Conservation (phyloP, 2,888 invertebrate genomes). For the Hypomecis atomaria region DNA sequence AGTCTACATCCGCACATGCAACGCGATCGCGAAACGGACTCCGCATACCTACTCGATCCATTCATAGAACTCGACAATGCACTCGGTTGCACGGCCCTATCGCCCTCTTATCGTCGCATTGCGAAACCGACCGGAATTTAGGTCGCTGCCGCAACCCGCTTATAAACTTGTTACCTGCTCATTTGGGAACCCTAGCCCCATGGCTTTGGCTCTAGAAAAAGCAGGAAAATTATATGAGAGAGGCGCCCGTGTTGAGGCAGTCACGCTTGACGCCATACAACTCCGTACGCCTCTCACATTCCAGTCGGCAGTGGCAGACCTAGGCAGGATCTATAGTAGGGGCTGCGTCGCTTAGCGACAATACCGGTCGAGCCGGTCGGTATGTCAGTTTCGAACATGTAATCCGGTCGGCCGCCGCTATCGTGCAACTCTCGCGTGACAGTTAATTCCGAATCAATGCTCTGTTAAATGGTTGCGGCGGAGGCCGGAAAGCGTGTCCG, state of each 20-base stretch:
- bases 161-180: conserved; percentile 62
- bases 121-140: conserved; percentile 61
- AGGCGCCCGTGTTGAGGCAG: conserved; percentile 83
- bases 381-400: conserved; percentile 54
- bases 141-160: conserved; percentile 54
- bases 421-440: conserved; percentile 68
- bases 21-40: conserved; percentile 64
- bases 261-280: conserved; percentile 79
- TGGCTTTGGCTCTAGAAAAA: conserved; percentile 82
- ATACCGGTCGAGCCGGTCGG: conserved; percentile 52
- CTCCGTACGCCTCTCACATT: conserved; percentile 83
- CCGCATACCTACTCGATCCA: conserved; percentile 60
- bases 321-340: conserved; percentile 48
- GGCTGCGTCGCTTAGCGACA: conserved; percentile 43
- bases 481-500: conserved; percentile 76
- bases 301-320: conserved; percentile 39
- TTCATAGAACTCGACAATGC: conserved; percentile 68
- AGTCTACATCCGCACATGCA: conserved; percentile 67
- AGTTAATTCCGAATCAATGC: conserved; percentile 67
- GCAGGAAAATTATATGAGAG: conserved; percentile 77
- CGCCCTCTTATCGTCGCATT: conserved; percentile 57
- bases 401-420: conserved; percentile 54
- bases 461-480: conserved; percentile 64
- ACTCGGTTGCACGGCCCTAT: conserved; percentile 36
- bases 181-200: conserved; percentile 79